Evolutionary conservation across 2,113 vertebrate genomes (phyloP), one percentile per base, ranked within the genome.

Genomic region (Pseudonaja textilis): DNA sequence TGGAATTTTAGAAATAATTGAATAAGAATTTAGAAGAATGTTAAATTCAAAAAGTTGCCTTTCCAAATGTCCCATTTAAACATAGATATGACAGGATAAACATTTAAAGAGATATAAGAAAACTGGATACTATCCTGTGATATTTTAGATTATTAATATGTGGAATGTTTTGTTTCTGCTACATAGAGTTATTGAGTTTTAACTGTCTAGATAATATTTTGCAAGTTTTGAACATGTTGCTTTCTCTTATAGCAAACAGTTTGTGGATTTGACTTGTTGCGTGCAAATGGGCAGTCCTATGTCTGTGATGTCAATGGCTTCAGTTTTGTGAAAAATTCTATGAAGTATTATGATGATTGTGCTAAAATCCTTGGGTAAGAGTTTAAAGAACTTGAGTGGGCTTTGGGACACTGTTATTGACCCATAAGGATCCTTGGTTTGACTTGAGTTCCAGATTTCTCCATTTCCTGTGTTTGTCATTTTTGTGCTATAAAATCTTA

Each of bases 301-400:
- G 98, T 99, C 59, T 99, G 98, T 95, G 98, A 99, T 90, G 98
- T 99, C 88, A 99, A 99, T 91, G 98, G 98, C 93, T 99, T 99
- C 97, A 99, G 98, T 97, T 99, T 99, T 95, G 98, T 99, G 96
- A 99, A 99, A 97, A 99, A 99, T 95, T 99, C 98, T 91, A 99
- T 99, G 98, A 99, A 99, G 96, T 99, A 99, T 96, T 99, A 99
- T 93, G 98, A 99, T 94, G 98, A 99, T 96, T 99, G 98, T 96
- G 98, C 98, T 94, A 99, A 99, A 96, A 99, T 99, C 93, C 97
- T 99, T 93, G 98, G 98, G 98, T 99, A 97, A 98, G 98, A 94
- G 7, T 94, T 96, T 92, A 57, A 81, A 85, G 93, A 87, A 85
- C 56, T 92, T 0, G 11, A 85, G 12, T 56, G 45, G 12, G 34